These are phyloP conservation scores for Hydrolagus affinis DNA, from an alignment of 2,113 vertebrate genomes.

Conservation along the genomic window DNA sequence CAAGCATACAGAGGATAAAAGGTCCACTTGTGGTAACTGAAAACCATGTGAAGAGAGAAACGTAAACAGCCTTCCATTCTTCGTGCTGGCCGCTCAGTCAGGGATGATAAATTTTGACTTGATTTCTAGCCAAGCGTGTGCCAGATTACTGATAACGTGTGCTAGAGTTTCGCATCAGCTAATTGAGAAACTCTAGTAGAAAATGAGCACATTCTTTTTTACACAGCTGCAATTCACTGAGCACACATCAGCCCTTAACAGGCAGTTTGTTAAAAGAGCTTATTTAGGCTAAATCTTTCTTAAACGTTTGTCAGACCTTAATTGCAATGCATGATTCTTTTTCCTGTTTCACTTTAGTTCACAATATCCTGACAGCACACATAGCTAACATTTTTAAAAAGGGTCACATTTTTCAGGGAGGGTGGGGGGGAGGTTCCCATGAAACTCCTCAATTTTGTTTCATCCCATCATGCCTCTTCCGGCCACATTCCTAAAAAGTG, in stretches of 20 bases:
- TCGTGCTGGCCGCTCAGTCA: slow-evolving; percentile 44
- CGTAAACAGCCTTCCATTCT: slow-evolving; percentile 40
- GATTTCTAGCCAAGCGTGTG: slow-evolving; percentile 46
- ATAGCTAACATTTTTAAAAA: not conserved
- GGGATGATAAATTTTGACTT: slow-evolving; percentile 44
- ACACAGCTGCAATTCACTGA: slow-evolving; percentile 40
- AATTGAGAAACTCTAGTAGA: slow-evolving; percentile 57
- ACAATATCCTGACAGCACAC: not conserved
- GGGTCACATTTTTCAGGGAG: not conserved
- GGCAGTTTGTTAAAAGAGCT: not conserved
- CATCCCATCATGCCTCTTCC: not conserved
- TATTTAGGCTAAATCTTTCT: not conserved
- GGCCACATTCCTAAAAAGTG: too few species aligned
- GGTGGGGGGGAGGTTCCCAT: too few species aligned
- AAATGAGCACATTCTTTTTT: slow-evolving; percentile 52
- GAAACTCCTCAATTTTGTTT: not conserved
- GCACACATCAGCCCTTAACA: not conserved
- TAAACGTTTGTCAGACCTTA: not conserved
- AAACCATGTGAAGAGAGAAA: slow-evolving; percentile 36
- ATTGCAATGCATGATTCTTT: not conserved
- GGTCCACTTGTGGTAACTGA: slow-evolving; percentile 39
- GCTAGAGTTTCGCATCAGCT: slow-evolving; percentile 44
- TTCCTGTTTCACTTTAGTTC: too few species aligned
- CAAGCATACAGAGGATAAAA: slow-evolving; percentile 32
- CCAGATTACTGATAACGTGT: slow-evolving; percentile 49